These are phyloP conservation scores for Chironomus striatipennis DNA, from an alignment of 1,140 invertebrate genomes.

Conservation along the genomic window DNA sequence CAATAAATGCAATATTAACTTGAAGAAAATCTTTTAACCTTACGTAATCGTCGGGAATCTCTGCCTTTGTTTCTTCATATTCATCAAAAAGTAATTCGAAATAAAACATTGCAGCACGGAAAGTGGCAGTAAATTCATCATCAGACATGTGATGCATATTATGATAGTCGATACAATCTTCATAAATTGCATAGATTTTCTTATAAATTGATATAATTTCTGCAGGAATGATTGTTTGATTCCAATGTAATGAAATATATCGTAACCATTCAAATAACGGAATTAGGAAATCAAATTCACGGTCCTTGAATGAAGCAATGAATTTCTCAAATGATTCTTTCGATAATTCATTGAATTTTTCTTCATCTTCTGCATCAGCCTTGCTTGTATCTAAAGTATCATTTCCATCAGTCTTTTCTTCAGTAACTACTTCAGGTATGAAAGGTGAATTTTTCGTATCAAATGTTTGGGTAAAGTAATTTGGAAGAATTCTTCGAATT, in stretches of 20 bases:
- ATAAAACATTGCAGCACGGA: slow-evolving; percentile 27
- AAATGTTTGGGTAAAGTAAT: slow-evolving; percentile 35
- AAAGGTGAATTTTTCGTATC: background rate
- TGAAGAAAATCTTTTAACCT: slow-evolving; percentile 1
- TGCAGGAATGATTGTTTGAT: slow-evolving; percentile 24
- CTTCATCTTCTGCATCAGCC: background rate
- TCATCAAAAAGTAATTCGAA: slow-evolving; percentile 27
- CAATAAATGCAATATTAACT: background rate
- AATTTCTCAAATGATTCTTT: slow-evolving; percentile 24
- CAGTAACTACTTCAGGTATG: slow-evolving; percentile 25
- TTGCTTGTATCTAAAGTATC: background rate
- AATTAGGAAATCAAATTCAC: slow-evolving; percentile 26
- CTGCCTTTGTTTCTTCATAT: slow-evolving; percentile 5
- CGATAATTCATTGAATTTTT: slow-evolving; percentile 27
- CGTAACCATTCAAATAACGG: slow-evolving; percentile 29
- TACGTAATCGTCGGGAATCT: background rate
- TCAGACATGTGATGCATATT: background rate
- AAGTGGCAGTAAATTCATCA: slow-evolving; percentile 26
- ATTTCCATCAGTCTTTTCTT: slow-evolving; percentile 15
- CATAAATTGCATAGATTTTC: slow-evolving; percentile 28
- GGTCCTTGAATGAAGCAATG: slow-evolving; percentile 26
- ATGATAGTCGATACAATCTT: slow-evolving; percentile 25
- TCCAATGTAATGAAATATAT: slow-evolving; percentile 28
- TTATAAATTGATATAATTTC: slow-evolving; percentile 27
- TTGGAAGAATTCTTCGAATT: slow-evolving; percentile 50